Base-by-base conservation (phyloP, 2,113 vertebrate genomes). In the Prionailurus viverrinus region DNA sequence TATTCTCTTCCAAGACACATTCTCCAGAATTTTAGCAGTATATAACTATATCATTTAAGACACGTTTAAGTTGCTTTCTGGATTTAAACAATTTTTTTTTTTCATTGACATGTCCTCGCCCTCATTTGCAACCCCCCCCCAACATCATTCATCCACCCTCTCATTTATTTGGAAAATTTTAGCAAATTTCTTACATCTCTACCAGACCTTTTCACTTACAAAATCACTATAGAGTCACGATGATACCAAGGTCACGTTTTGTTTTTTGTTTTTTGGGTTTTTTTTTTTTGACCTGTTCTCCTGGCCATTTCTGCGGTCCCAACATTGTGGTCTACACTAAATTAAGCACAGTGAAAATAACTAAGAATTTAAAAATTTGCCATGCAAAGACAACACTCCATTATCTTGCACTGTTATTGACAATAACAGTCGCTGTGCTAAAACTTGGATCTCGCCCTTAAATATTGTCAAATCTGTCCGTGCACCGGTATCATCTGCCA, bases 101-200 rank as follows among this genome's bases (percentile, higher is more conserved):
- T 76, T 79, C 36, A 41, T 27, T 29, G 53, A 68, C 31, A 53
- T 69, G 0, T 19, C 6, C 18, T 81, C 4, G n/a, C 18, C 31
- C 21, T 11, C n/a, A n/a, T 14, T 2, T 29, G 2, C 45, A 7
- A 9, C 45, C 1, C 55, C 2, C 14, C 5, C 16, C 1, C 18
- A 23, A 18, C 0, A 0, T 1, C 5, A 63, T 78, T 76, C 9
- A 27, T 41, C 58, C 8, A 83, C n/a, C 31, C 8, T 16, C 27
- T n/a, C 29, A 29, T 7, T 27, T 74, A 16, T 48, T 66, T 21
- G 55, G 15, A 1, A 88, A 58, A 76, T 61, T 53, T 85, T 36
- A 94, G 41, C n/a, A 65, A 85, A 71, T 31, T 31, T 2, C 0
- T 86, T 66, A 12, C 81, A 19, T 33, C 41, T 76, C 36, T 14